These are phyloP conservation scores for Parnassius smintheus DNA, from an alignment of 2,888 invertebrate species.

Conservation along the genomic window DNA sequence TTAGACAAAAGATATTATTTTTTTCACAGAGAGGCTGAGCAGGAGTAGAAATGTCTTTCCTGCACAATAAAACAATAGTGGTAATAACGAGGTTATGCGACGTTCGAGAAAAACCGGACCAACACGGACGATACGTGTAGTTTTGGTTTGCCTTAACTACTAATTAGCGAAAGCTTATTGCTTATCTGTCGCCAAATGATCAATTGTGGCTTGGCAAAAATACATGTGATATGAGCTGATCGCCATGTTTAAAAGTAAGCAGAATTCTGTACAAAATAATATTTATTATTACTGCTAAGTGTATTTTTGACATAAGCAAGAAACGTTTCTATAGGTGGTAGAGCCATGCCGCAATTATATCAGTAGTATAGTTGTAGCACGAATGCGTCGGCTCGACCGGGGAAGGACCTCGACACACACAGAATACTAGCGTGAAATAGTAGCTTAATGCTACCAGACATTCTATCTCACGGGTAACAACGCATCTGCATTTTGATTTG, in stretches of 20 bases:
- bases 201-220: neutral
- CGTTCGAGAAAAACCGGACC: slow-evolving; percentile 69
- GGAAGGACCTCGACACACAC: too few relatives aligned
- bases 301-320: slow-evolving; percentile 6
- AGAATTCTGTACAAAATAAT: slow-evolving; percentile 67
- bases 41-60: slow-evolving; percentile 85
- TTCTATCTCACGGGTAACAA: too few relatives aligned
- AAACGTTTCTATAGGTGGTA: too few relatives aligned
- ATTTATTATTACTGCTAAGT: slow-evolving; percentile 36
- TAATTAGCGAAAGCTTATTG: too few relatives aligned
- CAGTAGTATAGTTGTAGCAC: too few relatives aligned
- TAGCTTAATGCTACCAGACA: too few relatives aligned
- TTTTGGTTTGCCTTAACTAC: slow-evolving; percentile 5
- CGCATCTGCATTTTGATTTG: too few relatives aligned
- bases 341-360: too few relatives aligned
- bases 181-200: neutral
- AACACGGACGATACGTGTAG: slow-evolving; percentile 67
- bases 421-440: too few relatives aligned
- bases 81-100: slow-evolving; percentile 63
- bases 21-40: slow-evolving; percentile 60
- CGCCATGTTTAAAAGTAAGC: slow-evolving; percentile 35
- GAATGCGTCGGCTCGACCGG: too few relatives aligned
- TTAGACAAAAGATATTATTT: too few relatives aligned
- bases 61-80: slow-evolving; percentile 83
- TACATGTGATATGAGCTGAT: slow-evolving; percentile 15